Evolutionary conservation across 2,113 vertebrate genomes (phyloP), one percentile per base, ranked within the genome.

Genomic region (Anseranas semipalmata): DNA sequence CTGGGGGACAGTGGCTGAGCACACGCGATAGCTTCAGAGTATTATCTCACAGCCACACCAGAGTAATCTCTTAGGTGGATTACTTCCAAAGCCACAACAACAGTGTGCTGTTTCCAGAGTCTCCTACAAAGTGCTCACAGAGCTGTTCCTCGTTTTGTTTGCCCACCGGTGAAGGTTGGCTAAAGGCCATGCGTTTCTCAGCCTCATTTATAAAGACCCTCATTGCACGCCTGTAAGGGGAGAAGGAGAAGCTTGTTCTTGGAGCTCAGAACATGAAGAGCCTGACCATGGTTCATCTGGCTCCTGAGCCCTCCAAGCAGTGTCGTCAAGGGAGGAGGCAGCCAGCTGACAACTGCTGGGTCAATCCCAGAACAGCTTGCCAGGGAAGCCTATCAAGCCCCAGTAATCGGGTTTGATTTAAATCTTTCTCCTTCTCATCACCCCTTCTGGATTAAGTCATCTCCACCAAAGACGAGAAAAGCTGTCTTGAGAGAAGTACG

Each of bases 371-470:
- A 95, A 72, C 68, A 94, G 78, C 86, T 93, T 91, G 91, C 91
- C 87, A 94, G 92, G 50, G 73, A 94, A 94, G 89, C 82, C 37
- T 91, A 87, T 84, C 87, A 92, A 84, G 80, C 56, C 43, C 66
- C 74, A 73, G n/a, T 85, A 97, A 96, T 85, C 24, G 1, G 66
- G 74, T 95, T 92, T 94, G 90, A 93, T 96, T 87, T 81, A 91
- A 95, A 95, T 93, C 89, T 96, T 94, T 96, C 93, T 95, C 81
- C 89, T 95, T 89, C 87, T 94, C 84, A 53, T 88, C 77, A 94
- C 74, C 66, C 63, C 84, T 89, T 86, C 73, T 82, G 90, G 76
- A 93, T 97, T 95, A 82, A 93, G 87, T 95, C 80, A 96, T 86
- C 66, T 87, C 55, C 32, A 73, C 10, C 5, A 0, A 91, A 73